phyloP scores from a whole-genome alignment of 1,140 invertebrate genomes.

The Pararge aegeria region DNA sequence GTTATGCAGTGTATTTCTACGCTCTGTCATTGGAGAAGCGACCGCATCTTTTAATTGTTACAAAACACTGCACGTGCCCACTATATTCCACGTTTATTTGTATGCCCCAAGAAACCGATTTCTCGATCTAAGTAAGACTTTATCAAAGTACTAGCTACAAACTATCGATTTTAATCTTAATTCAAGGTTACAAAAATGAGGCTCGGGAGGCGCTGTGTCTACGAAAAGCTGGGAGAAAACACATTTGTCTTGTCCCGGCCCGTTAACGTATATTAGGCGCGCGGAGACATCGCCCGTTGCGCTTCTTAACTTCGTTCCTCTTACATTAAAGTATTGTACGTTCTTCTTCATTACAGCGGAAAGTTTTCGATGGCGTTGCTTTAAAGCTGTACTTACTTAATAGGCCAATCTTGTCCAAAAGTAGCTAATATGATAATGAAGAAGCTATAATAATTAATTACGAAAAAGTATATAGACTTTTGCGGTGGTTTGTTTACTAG shows the following conservation, averaged over 20 bases:
- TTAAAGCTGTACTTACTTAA: conserved; percentile 16
- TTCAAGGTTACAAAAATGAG: conserved; percentile 43
- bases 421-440: too few species aligned
- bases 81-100: too few species aligned
- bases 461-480: background rate
- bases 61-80: too few species aligned
- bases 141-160: too few species aligned
- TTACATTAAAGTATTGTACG: conserved; percentile 46
- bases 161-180: conserved; percentile 58
- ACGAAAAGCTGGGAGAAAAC: conserved; percentile 65
- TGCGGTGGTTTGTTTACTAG: too few species aligned
- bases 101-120: too few species aligned
- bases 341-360: conserved; percentile 34
- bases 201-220: conserved; percentile 39
- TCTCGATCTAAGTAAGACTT: too few species aligned
- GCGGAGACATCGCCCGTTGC: conserved; percentile 63
- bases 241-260: conserved; percentile 76
- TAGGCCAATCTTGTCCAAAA: background rate
- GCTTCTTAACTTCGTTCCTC: conserved; percentile 54
- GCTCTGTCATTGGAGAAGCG: too few species aligned
- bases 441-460: too few species aligned
- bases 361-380: conserved; percentile 35
- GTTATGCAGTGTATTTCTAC: too few species aligned
- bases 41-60: too few species aligned
- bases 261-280: conserved; percentile 75